Evolutionary conservation across 2,797 vertebrate genomes (phyloP), one percentile per base, ranked within the genome.

Genomic region (Chloroceryle inda): DNA sequence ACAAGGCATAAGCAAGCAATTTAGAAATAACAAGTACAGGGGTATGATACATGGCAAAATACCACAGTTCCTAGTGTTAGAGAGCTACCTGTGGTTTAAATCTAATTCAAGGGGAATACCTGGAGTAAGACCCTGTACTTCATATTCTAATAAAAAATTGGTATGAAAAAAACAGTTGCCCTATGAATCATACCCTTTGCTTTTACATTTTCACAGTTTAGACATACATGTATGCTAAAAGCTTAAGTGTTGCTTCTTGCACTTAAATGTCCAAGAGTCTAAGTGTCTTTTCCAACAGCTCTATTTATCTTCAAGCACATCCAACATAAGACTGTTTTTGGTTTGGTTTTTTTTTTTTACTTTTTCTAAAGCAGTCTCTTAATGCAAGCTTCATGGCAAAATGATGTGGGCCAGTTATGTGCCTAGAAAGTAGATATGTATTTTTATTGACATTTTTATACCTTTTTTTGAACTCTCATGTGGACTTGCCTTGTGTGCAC

Each of bases 1-100:
- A 96, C 81, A 78, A 95, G 96, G 96, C 91, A 97, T 98, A 98
- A 98, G 97, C 71, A 96, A 96, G 94, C 95, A 97, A 96, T 97
- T 98, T 96, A 97, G 96, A 95, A 97, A 96, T 88, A 92, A 96
- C 88, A 92, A 92, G 95, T 68, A 89, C 92, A 75, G 86, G 87
- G 92, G 68, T 88, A 92, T 94, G 94, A 94, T 91, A 92, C 86
- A 92, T 42, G 68, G 88, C 66, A 89, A 97, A 90, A 89, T 9
- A 76, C 62, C 96, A 88, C 38, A 42, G 55, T 85, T 91, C 80
- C 83, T 61, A 38, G 71, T 44, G 80, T 84, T 95, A 81, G 59
- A 73, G 66, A 94, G 91, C 86, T 90, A 89, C 63, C 55, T 38
- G 23, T 58, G 93, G 83, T 86, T 96, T 97, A 91, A 96, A 95